These are phyloP conservation scores for Coilia nasus DNA, from an alignment of 2,797 vertebrate species.

Conservation along the genomic window DNA sequence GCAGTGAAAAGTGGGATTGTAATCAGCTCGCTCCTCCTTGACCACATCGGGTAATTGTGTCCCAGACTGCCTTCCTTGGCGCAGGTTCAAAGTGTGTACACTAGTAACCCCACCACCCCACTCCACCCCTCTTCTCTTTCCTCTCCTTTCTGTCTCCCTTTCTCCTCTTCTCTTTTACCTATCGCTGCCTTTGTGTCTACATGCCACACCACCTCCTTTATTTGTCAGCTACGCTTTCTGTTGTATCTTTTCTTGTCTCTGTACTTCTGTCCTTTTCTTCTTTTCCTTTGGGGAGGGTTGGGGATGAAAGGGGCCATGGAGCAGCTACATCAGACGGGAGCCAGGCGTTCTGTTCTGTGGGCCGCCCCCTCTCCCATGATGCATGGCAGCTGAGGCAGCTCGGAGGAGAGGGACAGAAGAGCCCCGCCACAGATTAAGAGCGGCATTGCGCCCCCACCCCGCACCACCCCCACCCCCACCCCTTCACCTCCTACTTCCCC, in stretches of 20 bases:
- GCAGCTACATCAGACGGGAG: constrained; percentile 47
- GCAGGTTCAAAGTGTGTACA: constrained; percentile 41
- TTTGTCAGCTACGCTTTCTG: neutral
- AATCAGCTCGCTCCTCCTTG: constrained; percentile 36
- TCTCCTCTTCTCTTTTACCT: neutral
- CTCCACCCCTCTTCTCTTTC: neutral
- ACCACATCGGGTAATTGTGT: constrained; percentile 59
- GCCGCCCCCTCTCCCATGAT: neutral
- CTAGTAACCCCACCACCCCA: neutral
- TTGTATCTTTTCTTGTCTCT: neutral
- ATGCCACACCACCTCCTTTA: neutral
- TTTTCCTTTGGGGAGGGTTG: neutral
- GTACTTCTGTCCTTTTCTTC: neutral
- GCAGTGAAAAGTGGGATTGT: constrained; percentile 51
- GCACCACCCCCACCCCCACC: neutral
- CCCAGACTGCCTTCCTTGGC: constrained; percentile 50
- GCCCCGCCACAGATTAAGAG: neutral
- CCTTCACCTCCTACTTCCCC: constrained; percentile 21
- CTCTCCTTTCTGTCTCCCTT: too few species aligned
- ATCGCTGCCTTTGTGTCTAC: neutral
- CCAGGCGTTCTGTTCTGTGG: constrained; percentile 38
- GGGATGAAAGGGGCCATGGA: constrained; percentile 22
- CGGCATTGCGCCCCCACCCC: constrained; percentile 16
- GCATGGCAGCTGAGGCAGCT: neutral
- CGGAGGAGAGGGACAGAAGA: neutral